Percentiles rank a stretch among this genome's conserved stretches.
Evolutionary conservation across 2,113 vertebrate species (phyloP).

Genomic region (Rhinoderma darwinii): DNA sequence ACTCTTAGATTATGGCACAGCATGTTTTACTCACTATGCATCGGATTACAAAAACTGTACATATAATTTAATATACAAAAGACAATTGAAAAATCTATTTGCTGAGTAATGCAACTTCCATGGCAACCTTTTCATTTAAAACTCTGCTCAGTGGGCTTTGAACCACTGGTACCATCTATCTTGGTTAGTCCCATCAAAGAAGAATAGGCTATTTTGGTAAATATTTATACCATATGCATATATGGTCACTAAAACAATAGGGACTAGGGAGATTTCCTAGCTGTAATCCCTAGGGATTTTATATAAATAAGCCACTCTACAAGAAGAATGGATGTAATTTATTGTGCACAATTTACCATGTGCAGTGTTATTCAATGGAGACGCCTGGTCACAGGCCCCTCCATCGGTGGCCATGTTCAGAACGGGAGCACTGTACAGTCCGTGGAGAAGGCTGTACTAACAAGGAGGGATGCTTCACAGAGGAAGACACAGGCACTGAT

Average conservation of each 20-base stretch:
- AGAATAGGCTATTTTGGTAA: neutral
- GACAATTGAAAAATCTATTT: too few species aligned
- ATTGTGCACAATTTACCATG: neutral
- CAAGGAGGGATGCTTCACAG: too few species aligned
- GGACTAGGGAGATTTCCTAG: neutral
- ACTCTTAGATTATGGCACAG: neutral
- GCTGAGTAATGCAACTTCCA: neutral
- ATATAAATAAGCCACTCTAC: neutral
- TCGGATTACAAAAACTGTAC: too few species aligned
- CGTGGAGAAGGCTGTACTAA: too few species aligned
- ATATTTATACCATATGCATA: neutral
- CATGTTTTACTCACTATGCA: too few species aligned
- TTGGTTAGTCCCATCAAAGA: neutral
- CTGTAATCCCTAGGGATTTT: neutral
- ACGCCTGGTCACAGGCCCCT: too few species aligned
- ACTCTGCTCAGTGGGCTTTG: too few species aligned
- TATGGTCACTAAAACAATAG: neutral
- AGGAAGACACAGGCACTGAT: too few species aligned
- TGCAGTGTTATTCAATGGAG: too few species aligned
- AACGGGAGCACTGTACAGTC: too few species aligned
- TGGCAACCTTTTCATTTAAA: neutral
- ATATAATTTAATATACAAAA: too few species aligned
- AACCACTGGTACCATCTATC: neutral
- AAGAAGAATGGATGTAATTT: neutral
- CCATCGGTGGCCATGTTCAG: too few species aligned